phyloP scores from a whole-genome alignment of 1,140 invertebrate species.

The Parasteatoda tepidariorum region DNA sequence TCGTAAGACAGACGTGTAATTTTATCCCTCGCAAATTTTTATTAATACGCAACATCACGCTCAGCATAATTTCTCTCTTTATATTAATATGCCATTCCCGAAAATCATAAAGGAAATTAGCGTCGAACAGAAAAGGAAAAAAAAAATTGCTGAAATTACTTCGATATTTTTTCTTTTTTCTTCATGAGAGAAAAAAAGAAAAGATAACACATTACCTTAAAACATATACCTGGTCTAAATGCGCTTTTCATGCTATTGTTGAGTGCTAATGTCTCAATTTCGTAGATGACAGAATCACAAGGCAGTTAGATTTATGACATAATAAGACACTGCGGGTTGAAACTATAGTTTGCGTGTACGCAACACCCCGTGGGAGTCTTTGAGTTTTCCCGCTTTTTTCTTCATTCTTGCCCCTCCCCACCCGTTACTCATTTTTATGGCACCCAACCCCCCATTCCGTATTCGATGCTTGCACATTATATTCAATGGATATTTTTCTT shows the following conservation, averaged over 20 bases:
- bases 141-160: neutral
- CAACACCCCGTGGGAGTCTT: constrained; percentile 53
- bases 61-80: neutral
- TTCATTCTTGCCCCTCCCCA: neutral
- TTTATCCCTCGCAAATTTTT: no score
- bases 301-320: constrained; percentile 59
- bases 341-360: constrained; percentile 47
- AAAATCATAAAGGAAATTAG: constrained; percentile 11
- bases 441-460: neutral
- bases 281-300: constrained; percentile 57
- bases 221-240: constrained; percentile 56
- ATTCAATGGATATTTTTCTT: no score
- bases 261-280: constrained; percentile 60
- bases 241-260: constrained; percentile 60
- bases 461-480: no score
- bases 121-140: neutral
- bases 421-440: neutral
- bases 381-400: constrained; percentile 33
- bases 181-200: neutral
- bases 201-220: constrained; percentile 59
- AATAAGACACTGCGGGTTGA: constrained; percentile 54
- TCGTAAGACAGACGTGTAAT: no score
- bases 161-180: constrained; percentile 4
- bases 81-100: constrained; percentile 31
- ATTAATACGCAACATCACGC: neutral